Evolutionary conservation across 2,888 invertebrate genomes (phyloP).

Genomic region (Druceiella hillmani): DNA sequence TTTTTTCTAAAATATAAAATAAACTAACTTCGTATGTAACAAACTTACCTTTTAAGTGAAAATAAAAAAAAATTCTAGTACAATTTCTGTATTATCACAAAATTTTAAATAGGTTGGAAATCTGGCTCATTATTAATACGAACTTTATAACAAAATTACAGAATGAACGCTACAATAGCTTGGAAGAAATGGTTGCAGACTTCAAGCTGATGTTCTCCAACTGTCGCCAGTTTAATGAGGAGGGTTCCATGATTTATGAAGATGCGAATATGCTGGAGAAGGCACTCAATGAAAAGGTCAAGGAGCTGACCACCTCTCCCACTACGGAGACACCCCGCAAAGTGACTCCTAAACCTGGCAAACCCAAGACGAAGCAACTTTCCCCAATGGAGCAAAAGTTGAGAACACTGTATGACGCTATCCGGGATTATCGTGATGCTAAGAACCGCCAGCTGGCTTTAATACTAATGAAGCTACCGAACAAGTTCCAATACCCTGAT

Average conservation of each 20-base stretch:
- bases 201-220: conserved; percentile 94
- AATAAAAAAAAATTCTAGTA: too few species aligned
- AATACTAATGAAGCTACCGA: conserved; percentile 93
- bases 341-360: conserved; percentile 48
- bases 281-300: conserved; percentile 75
- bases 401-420: conserved; percentile 80
- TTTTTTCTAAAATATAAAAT: too few species aligned
- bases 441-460: conserved; percentile 81
- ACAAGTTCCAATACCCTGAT: conserved; percentile 90
- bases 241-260: conserved; percentile 87
- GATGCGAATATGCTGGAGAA: conserved; percentile 88
- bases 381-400: conserved; percentile 69
- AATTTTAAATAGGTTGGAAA: too few species aligned
- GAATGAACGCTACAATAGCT: conserved; percentile 70
- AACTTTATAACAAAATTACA: too few species aligned
- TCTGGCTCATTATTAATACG: too few species aligned
- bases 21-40: too few species aligned
- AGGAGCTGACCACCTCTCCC: conserved; percentile 59
- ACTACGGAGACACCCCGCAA: conserved; percentile 40
- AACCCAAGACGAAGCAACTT: conserved; percentile 44
- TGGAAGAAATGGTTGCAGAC: conserved; percentile 85
- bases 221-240: conserved; percentile 95
- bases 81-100: too few species aligned
- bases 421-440: conserved; percentile 73
- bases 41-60: too few species aligned